Conservation (phyloP, 2,797 vertebrate genomes). For the Mycteria americana region DNA sequence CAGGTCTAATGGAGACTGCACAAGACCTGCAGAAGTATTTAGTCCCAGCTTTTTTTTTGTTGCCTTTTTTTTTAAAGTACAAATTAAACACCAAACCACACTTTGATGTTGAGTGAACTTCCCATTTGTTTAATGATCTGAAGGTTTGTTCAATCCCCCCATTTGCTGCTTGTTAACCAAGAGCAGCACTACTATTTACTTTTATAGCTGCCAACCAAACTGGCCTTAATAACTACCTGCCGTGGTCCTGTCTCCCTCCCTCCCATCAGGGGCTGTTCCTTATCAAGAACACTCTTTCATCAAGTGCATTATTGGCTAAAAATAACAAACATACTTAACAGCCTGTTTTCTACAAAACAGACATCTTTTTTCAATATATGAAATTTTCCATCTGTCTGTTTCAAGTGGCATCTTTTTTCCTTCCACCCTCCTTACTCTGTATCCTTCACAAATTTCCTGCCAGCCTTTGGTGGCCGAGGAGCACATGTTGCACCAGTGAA, state of each 20-base stretch:
- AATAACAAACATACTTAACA: constrained; percentile 1
- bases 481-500: background rate
- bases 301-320: constrained; percentile 6
- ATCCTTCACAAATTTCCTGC: background rate
- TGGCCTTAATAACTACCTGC: constrained; percentile 24
- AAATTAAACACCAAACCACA: background rate
- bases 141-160: background rate
- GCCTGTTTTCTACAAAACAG: constrained; percentile 2
- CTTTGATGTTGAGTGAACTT: constrained; percentile 22
- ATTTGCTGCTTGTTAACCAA: constrained; percentile 27
- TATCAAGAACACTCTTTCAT: constrained; percentile 21
- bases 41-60: background rate
- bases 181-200: background rate
- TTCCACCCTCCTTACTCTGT: background rate
- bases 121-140: constrained; percentile 2
- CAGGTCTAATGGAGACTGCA: background rate
- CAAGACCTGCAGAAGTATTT: background rate
- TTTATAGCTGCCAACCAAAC: constrained; percentile 24
- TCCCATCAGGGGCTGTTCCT: constrained; percentile 16
- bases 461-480: background rate
- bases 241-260: background rate
- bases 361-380: background rate
- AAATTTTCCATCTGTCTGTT: background rate
- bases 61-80: background rate
- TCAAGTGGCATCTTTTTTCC: background rate